These are phyloP conservation scores for Zaprionus davidi DNA, from an alignment of 1,140 invertebrate species.

Conservation along the genomic window DNA sequence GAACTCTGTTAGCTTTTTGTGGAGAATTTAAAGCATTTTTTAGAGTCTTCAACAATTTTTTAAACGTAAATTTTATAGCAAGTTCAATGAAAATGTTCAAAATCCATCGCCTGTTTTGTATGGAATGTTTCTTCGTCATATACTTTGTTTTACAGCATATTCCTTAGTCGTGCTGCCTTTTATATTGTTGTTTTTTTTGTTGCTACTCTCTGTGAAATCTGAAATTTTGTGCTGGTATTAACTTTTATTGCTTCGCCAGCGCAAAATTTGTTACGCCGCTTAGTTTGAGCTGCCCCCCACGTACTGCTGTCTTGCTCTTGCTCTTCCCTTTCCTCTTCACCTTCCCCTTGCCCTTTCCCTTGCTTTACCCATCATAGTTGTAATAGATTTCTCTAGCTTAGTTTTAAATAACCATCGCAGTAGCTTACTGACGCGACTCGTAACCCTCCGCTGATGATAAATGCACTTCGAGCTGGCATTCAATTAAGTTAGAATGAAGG, in stretches of 20 bases:
- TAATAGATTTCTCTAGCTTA: slow-evolving; percentile 73
- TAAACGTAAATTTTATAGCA: too few species aligned
- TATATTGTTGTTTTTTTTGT: neutral
- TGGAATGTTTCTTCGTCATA: too few species aligned
- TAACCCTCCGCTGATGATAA: slow-evolving; percentile 52
- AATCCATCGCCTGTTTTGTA: too few species aligned
- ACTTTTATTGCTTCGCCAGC: slow-evolving; percentile 72
- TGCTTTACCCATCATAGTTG: slow-evolving; percentile 10
- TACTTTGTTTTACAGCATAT: neutral
- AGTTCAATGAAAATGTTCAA: too few species aligned
- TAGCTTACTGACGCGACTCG: slow-evolving; percentile 36
- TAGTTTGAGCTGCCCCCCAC: slow-evolving; percentile 31
- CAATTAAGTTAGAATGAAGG: slow-evolving; percentile 58
- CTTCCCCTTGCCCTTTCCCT: neutral
- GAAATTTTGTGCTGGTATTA: slow-evolving; percentile 39
- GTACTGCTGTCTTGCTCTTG: neutral
- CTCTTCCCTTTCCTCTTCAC: neutral
- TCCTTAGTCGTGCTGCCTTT: neutral
- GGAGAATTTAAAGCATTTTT: too few species aligned
- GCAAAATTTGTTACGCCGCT: slow-evolving; percentile 70
- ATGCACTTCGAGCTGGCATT: slow-evolving; percentile 70
- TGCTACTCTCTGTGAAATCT: slow-evolving; percentile 23
- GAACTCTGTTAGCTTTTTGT: too few species aligned
- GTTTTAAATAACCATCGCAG: slow-evolving; percentile 44
- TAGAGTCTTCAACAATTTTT: too few species aligned